Evolutionary conservation across 1,140 invertebrate genomes (phyloP), one percentile per base, ranked within the genome.

Genomic region (Episyrphus balteatus): DNA sequence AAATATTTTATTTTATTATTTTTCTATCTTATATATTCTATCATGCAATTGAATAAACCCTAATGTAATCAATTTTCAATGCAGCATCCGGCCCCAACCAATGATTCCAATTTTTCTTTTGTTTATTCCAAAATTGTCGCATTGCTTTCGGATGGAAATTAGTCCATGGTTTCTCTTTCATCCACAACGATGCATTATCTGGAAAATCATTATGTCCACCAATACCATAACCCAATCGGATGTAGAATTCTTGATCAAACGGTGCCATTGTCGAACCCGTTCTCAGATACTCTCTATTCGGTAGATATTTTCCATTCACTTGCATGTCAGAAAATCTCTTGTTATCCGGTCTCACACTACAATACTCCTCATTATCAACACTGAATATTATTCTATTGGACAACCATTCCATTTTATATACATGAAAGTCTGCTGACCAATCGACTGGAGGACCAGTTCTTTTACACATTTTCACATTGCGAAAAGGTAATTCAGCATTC

Each of bases 351-450:
- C 64, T 58, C 34, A 76, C 69, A 5, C 65, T 62, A 15, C 73
- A 75, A 52, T 77, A 78, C 13, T 73, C 63, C 13, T 66, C 52
- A 1, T 64, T 70, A 52, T 84, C 81, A 11, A 83, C 73, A 3
- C 63, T 51, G 44, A 79, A 68, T 1, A 53, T 56, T 31, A 80
- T 69, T 33, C 59, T 54, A 10, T 71, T 67, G 55, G 73, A 73
- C 34, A 66, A 77, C 83, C 83, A 86, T 41, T 75, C 66, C n/a
- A 83, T 55, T 2, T 72, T 75, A 47, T 79, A 86, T 36, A 70
- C 73, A 53, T 85, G 81, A 56, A 76, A 85, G 31, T 77, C 74
- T 17, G 75, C 70, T 32, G 68, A 72, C 81, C 81, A 83, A 43
- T 68, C 62, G 8, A 51, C 46, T 6, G 15, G 49, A 6, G 14